A percentile compares a stretch with the other conserved stretches of the same genome.
These are phyloP conservation scores for Heliconius himera DNA, from an alignment of 1,140 invertebrate species.

Conservation along the genomic window DNA sequence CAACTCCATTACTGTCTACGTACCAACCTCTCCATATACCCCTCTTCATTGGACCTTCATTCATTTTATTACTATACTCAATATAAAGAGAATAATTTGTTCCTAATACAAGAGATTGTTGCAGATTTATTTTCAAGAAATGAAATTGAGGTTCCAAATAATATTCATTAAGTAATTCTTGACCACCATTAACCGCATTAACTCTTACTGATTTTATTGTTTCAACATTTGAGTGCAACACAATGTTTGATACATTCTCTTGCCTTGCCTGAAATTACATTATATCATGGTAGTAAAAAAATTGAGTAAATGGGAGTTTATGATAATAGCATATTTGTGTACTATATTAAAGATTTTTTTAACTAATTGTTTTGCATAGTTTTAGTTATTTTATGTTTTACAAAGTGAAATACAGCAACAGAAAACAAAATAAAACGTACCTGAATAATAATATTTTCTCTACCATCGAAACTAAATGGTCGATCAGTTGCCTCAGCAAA, in stretches of 20 bases:
- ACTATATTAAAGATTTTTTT: too few species aligned
- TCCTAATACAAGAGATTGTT: slow-evolving; percentile 42
- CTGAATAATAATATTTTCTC: slow-evolving; percentile 59
- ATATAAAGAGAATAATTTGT: slow-evolving; percentile 62
- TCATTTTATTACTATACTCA: slow-evolving; percentile 66
- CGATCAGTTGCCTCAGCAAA: slow-evolving; percentile 62
- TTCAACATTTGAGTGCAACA: slow-evolving; percentile 68
- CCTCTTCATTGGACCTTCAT: slow-evolving; percentile 72
- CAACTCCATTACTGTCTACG: slow-evolving; percentile 56
- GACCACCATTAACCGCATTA: slow-evolving; percentile 27
- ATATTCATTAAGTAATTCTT: slow-evolving; percentile 47
- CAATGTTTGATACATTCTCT: slow-evolving; percentile 61
- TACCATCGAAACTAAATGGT: slow-evolving; percentile 69
- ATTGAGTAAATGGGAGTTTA: too few species aligned
- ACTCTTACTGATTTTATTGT: slow-evolving; percentile 53
- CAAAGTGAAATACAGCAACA: background rate
- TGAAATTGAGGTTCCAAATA: slow-evolving; percentile 58
- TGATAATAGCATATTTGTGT: too few species aligned
- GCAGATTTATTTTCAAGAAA: slow-evolving; percentile 63
- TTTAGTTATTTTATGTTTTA: too few species aligned
- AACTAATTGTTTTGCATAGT: too few species aligned
- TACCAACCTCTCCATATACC: slow-evolving; percentile 74
- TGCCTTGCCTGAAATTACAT: slow-evolving; percentile 51
- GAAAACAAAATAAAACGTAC: slow-evolving; percentile 36
- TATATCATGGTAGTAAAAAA: background rate